A percentile compares a stretch with the other conserved stretches of the same genome.
phyloP scores from a whole-genome alignment of 1,140 invertebrate species.

The Meloidogyne exigua region DNA sequence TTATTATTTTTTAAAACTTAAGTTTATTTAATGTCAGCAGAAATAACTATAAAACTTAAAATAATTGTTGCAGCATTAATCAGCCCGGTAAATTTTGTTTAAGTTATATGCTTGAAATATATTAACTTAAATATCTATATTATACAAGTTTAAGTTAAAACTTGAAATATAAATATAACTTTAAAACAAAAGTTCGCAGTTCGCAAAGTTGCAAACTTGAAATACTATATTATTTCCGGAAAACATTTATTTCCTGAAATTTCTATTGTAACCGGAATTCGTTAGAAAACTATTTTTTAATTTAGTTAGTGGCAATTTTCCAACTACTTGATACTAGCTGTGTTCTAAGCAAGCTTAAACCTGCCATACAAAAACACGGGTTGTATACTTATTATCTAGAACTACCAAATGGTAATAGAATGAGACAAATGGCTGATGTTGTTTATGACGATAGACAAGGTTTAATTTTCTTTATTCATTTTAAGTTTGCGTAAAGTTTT shows the following conservation, averaged over 20 bases:
- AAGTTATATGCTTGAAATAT: neutral
- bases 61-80: conserved; percentile 8
- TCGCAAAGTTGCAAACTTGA: no score
- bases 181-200: no score
- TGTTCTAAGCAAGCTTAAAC: conserved; percentile 12
- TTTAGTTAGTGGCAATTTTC: conserved; percentile 17
- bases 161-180: no score
- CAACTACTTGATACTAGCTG: conserved; percentile 20
- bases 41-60: neutral
- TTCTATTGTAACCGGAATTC: no score
- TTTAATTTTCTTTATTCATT: neutral
- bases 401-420: conserved; percentile 28
- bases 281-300: neutral
- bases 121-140: neutral
- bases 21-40: neutral
- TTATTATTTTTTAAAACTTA: no score
- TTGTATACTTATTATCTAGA: conserved; percentile 34
- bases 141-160: no score
- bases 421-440: conserved; percentile 24
- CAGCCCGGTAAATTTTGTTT: neutral
- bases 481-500: neutral
- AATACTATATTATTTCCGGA: no score
- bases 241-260: no score
- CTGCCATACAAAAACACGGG: conserved; percentile 7
- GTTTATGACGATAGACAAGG: conserved; percentile 33